Evolutionary conservation across 2,113 vertebrate species (phyloP), one percentile per base, ranked within the genome.

Genomic region (Python bivittatus): DNA sequence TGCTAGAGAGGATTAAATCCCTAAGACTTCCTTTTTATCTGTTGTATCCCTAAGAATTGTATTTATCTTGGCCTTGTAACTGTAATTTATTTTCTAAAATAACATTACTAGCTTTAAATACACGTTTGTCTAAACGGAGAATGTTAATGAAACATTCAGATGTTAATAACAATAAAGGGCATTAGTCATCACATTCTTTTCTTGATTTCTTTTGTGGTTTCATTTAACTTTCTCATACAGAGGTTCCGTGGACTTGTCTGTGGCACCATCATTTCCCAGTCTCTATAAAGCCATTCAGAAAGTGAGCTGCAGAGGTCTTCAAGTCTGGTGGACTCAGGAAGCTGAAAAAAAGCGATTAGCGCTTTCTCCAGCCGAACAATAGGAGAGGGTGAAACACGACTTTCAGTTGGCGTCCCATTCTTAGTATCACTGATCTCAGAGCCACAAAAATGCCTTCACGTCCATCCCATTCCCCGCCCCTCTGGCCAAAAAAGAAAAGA

Each of bases 161-260:
- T 84, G 87, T 89, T 61, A 88, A 89, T 0, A 27, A 72, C 61
- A 97, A 95, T 96, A 97, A 97, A 97, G 20, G 44, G 3, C 10
- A 85, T 6, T 68, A 42, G 29, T 58, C 0, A 2, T 72, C 0
- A 27, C 42, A 1, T 10, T 12, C 17, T 58, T 23, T 86, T 53
- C 11, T 23, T 22, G 33, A 6, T 94, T 0, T 10, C 11, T 88
- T 95, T 86, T 92, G 90, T 93, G 64, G 23, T 84, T 94, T 64
- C 89, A 33, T 94, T 95, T 2, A 91, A 88, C n/a, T 88, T 90
- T 91, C 54, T 22, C 12, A 42, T n/a, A 1, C 61, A 44, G 23
- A 72, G 44, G n/a, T 22, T 72, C 61, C 11, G 29, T 29, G 42
- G 6, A n/a, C 12, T 53, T 64, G 8, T 44, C 56, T 29, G 23